Base-by-base conservation (phyloP, 2,113 vertebrate species). In the Montifringilla adamsi region DNA sequence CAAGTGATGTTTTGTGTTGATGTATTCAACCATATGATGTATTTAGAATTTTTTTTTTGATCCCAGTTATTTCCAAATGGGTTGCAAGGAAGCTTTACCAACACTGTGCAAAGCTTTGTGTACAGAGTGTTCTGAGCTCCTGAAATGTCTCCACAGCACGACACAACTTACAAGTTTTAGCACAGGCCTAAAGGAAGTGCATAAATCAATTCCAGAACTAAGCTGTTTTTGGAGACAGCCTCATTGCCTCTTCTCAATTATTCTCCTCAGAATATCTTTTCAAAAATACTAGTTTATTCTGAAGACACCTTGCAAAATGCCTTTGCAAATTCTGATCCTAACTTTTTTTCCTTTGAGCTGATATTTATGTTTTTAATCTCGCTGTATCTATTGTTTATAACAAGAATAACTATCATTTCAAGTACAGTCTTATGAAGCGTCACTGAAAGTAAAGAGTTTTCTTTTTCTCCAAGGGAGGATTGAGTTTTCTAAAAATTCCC, bases 401-500 rank as follows among this genome's bases (percentile, higher is more conserved):
- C 19, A 68, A 10, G n/a, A 31, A 11, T 11, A 59, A 5, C 27
- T 67, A 1, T 33, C 2, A 49, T 70, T 66, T 89, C 16, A 16
- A 24, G 37, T 85, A 26, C 16, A 28, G 33, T 78, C 62, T 72
- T 56, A 49, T 28, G 76, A 66, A 86, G 31, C 20, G 67, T 67
- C 24, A 22, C 28, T 80, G 47, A 74, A 81, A 72, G 16, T 95
- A 56, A 96, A 73, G 10, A 18, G 10, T 46, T 91, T 55, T 69
- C 5, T 60, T 86, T 96, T 95, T 97, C 82, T 90, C 63, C 53
- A 96, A 99, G 98, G 98, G 55, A 98, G 98, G 95, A 94, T 98
- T 24, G 98, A 98, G 37, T 96, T 97, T 88, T 97, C 98, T 11
- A 97, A 86, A 94, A 98, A 84, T 50, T 72, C 93, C 5, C 96